Base-by-base conservation (phyloP, 2,797 vertebrate genomes). In the Muscicapa striata region DNA sequence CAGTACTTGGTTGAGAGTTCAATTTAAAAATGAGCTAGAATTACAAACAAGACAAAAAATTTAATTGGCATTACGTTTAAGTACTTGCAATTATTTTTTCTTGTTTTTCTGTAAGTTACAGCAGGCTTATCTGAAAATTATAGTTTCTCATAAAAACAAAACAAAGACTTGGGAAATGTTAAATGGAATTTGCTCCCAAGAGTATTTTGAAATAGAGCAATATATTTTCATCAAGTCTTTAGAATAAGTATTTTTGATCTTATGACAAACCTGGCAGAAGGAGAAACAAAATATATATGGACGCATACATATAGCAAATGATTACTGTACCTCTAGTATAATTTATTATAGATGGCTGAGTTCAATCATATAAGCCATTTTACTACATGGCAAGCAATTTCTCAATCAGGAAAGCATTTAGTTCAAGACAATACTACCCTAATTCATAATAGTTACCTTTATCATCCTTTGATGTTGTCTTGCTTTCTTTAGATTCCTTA, bases 401-500 rank as follows among this genome's bases (percentile, higher is more conserved):
- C 27, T 93, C 29, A 34, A 23, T 41, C 6, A n/a, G 67, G 27
- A 70, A 70, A 74, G 20, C 49, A 61, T 75, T 70, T 43, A 21
- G 52, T 51, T 57, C 74, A 74, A 82, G 68, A 55, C 61, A 94
- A 49, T 34, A 66, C 77, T 67, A 88, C 54, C 82, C 93, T 63
- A 88, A 85, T 67, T 90, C 14, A 10, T 46, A 93, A 86, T 85
- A 87, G 94, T 98, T 98, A 99, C 99, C 99, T 98, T 99, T 99
- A 61, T 99, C 99, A 95, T 99, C 99, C 98, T 99, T 99, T 82
- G 98, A 97, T 41, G 98, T 79, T 85, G 97, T 96, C 98, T 99
- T 99, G 97, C 98, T 99, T 96, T 99, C 99, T 98, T 98, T 98
- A 97, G 98, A 97, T 89, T 99, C 99, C 98, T 99, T 99, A 97